Percentiles rank a stretch among this genome's conserved stretches.
phyloP scores from a whole-genome alignment of 1,140 invertebrate species.

The Trypoxylus dichotomus region DNA sequence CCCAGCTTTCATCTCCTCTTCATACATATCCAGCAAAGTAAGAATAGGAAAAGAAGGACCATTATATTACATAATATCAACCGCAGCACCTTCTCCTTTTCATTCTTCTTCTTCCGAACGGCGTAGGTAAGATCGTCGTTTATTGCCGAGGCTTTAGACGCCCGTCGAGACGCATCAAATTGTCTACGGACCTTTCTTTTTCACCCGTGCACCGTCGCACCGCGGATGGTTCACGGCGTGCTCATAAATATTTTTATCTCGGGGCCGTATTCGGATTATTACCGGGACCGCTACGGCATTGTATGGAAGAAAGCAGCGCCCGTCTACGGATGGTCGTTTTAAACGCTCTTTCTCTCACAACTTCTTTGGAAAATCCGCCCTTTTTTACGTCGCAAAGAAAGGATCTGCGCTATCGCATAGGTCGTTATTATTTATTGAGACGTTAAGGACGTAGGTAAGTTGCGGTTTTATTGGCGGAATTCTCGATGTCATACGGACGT shows the following conservation, averaged over 20 bases:
- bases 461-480: too few species aligned
- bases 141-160: constrained; percentile 6
- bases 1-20: too few species aligned
- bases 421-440: not conserved
- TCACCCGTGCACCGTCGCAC: not conserved
- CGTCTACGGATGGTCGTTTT: not conserved
- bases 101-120: too few species aligned
- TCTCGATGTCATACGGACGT: too few species aligned
- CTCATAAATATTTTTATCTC: not conserved
- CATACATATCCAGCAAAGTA: too few species aligned
- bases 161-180: constrained; percentile 26
- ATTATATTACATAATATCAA: too few species aligned
- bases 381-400: not conserved
- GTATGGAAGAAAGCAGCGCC: not conserved
- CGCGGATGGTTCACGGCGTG: not conserved
- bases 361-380: not conserved
- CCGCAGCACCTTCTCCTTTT: not conserved
- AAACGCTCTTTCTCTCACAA: not conserved
- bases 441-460: not conserved
- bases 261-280: not conserved
- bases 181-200: not conserved
- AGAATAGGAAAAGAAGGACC: too few species aligned
- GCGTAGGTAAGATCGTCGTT: not conserved
- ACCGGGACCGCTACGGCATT: not conserved
- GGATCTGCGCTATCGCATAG: not conserved